These are phyloP conservation scores for Xenopus laevis DNA, from an alignment of 2,113 vertebrate species.

Conservation along the genomic window DNA sequence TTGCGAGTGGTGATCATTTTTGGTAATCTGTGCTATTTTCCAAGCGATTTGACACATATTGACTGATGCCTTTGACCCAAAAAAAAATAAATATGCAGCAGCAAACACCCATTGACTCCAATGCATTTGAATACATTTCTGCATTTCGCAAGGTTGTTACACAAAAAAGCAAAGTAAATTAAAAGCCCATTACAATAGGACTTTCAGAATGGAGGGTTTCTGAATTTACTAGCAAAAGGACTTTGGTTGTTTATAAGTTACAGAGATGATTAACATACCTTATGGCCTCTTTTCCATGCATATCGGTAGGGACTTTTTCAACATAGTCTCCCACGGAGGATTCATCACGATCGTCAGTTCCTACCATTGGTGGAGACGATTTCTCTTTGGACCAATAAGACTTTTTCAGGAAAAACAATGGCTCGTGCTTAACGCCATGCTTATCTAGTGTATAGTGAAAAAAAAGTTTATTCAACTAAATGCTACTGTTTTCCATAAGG, in stretches of 20 bases:
- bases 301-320: constrained; percentile 73
- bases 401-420: constrained; percentile 75
- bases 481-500: no score
- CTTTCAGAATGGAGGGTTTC: not conserved
- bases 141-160: no score
- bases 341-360: constrained; percentile 53
- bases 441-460: constrained; percentile 62
- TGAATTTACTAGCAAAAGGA: not conserved
- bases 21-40: no score
- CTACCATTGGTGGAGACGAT: constrained; percentile 44
- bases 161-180: no score
- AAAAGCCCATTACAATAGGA: not conserved
- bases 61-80: no score
- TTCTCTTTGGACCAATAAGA: constrained; percentile 71
- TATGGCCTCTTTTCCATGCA: constrained; percentile 83
- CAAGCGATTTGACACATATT: no score
- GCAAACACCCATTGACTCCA: no score
- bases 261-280: constrained; percentile 61
- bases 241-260: not conserved
- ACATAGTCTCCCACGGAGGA: constrained; percentile 49
- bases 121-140: no score
- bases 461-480: no score
- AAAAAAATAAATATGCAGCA: no score
- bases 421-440: constrained; percentile 65
- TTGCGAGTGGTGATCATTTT: no score